phyloP scores from a whole-genome alignment of 2,888 invertebrate genomes.

The Augiades crinisus region DNA sequence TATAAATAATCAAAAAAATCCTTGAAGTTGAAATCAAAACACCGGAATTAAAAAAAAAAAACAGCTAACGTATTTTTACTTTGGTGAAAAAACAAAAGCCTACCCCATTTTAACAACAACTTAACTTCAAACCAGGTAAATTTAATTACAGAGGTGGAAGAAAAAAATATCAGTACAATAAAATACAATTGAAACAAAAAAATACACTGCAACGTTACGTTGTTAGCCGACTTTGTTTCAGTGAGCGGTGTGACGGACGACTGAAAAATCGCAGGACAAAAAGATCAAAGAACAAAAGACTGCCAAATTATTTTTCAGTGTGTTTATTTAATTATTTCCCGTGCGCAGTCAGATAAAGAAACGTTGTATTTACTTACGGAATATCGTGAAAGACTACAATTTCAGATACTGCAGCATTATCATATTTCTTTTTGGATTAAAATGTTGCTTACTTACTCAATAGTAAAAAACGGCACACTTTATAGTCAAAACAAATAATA shows the following conservation, averaged over 20 bases:
- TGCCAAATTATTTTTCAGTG: constrained; percentile 21
- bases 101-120: too few species aligned
- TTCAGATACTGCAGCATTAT: neutral
- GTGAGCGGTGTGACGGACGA: constrained; percentile 4
- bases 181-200: constrained; percentile 10
- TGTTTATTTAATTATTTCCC: constrained; percentile 24
- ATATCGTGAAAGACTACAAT: neutral
- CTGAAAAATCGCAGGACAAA: constrained; percentile 12
- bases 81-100: too few species aligned
- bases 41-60: too few species aligned
- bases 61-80: too few species aligned
- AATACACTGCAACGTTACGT: constrained; percentile 8
- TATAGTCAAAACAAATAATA: too few species aligned
- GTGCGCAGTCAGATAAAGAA: constrained; percentile 12
- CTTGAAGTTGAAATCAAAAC: too few species aligned
- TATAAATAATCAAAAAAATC: too few species aligned
- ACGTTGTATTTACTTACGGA: constrained; percentile 7
- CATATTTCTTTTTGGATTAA: neutral
- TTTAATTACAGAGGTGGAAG: neutral
- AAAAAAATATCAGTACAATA: constrained; percentile 1
- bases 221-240: constrained; percentile 3
- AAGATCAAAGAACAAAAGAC: constrained; percentile 18
- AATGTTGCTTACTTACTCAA: neutral
- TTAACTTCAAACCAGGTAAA: neutral
- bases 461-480: too few species aligned